Evolutionary conservation across 2,888 invertebrate species (phyloP).

Genomic region (Ophion ellenae): DNA sequence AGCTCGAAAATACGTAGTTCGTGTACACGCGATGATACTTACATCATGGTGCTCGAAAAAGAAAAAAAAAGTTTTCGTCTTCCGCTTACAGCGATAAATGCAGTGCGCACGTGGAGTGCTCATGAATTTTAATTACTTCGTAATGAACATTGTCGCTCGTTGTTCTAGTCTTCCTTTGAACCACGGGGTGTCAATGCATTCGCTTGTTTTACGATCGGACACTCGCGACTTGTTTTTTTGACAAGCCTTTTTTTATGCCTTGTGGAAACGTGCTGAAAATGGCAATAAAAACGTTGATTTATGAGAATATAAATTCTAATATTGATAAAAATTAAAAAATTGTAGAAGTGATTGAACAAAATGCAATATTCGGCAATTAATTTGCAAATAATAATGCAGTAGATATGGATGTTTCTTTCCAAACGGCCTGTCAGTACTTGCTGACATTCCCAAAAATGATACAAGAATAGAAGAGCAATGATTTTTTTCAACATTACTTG

Average conservation of each 20-base stretch:
- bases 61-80: constrained; percentile 15
- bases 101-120: background rate
- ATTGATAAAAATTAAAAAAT: background rate
- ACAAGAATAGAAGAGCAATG: background rate
- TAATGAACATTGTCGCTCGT: background rate
- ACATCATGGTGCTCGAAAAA: constrained; percentile 1
- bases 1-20: constrained; percentile 40
- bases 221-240: constrained; percentile 1
- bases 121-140: constrained; percentile 42
- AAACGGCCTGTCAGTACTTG: background rate
- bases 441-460: background rate
- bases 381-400: background rate
- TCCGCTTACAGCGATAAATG: constrained; percentile 1
- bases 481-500: background rate
- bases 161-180: background rate
- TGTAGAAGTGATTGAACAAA: background rate
- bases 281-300: background rate
- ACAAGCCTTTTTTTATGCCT: background rate
- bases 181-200: background rate
- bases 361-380: background rate
- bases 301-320: background rate
- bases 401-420: background rate
- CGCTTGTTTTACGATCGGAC: background rate
- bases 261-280: background rate
- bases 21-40: constrained; percentile 53